A percentile compares a stretch with the other conserved stretches of the same genome.
These are phyloP conservation scores for Scotopteryx bipunctaria DNA, from an alignment of 2,888 invertebrate species.

Conservation along the genomic window DNA sequence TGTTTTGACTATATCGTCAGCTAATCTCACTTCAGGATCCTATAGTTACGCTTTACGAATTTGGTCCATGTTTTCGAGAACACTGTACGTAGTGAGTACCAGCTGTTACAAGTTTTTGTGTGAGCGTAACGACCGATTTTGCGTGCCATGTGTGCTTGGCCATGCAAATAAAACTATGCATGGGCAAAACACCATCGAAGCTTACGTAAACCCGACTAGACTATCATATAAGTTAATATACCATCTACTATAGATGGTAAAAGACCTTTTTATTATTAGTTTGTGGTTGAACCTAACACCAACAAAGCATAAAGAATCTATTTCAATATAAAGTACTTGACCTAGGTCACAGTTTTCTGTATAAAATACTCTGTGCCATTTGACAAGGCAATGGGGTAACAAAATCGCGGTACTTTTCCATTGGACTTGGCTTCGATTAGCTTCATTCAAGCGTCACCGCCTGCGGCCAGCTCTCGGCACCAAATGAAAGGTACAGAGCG, in stretches of 20 bases:
- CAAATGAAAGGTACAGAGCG: slow-evolving; percentile 22
- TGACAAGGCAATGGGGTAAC: slow-evolving; percentile 34
- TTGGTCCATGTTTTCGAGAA: background rate
- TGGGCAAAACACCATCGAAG: background rate
- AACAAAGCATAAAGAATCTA: background rate
- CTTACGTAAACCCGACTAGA: no score
- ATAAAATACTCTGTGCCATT: slow-evolving; percentile 17
- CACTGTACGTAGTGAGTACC: background rate
- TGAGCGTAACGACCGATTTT: slow-evolving; percentile 4
- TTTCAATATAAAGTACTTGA: background rate
- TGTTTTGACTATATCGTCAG: no score
- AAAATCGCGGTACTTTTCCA: slow-evolving; percentile 49
- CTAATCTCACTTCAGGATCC: no score
- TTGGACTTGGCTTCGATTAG: slow-evolving; percentile 57
- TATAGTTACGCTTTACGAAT: no score
- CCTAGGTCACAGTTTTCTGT: background rate
- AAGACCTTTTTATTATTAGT: no score
- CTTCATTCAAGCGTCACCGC: slow-evolving; percentile 47
- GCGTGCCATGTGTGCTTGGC: slow-evolving; percentile 4
- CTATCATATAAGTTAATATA: no score
- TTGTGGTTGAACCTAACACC: background rate
- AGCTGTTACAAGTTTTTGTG: slow-evolving; percentile 10
- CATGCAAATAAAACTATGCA: background rate
- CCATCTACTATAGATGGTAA: no score
- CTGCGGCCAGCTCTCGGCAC: slow-evolving; percentile 26